Conservation (phyloP, 2,888 invertebrate species). For the Andrena praecox region DNA sequence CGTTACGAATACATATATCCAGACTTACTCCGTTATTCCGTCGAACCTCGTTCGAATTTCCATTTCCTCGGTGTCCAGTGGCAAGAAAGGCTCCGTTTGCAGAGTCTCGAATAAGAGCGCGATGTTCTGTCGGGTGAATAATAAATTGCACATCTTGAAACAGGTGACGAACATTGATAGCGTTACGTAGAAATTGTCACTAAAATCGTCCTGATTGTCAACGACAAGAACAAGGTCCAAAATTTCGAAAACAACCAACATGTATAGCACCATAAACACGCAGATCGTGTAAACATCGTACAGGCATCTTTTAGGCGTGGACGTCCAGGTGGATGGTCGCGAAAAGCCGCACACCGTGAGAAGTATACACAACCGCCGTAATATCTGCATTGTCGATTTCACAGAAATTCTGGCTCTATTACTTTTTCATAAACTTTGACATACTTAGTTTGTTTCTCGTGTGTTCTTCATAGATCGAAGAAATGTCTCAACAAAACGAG, state of each 20-base stretch:
- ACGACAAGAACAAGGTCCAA: slow-evolving; percentile 57
- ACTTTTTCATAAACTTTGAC: neutral
- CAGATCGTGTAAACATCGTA: slow-evolving; percentile 36
- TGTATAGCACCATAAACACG: slow-evolving; percentile 16
- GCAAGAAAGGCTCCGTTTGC: neutral
- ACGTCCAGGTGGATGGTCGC: slow-evolving; percentile 28
- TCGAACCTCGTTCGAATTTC: slow-evolving; percentile 50
- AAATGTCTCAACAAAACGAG: neutral
- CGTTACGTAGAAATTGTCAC: slow-evolving; percentile 45
- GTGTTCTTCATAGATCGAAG: neutral
- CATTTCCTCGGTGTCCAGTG: slow-evolving; percentile 25
- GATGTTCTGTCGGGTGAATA: slow-evolving; percentile 2
- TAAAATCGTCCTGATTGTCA: slow-evolving; percentile 50
- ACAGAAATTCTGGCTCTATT: neutral
- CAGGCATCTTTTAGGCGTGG: neutral
- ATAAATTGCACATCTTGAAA: slow-evolving; percentile 41
- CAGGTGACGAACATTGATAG: slow-evolving; percentile 31
- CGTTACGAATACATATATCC: neutral
- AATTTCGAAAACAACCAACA: slow-evolving; percentile 11
- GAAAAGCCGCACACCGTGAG: slow-evolving; percentile 43
- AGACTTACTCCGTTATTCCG: slow-evolving; percentile 37
- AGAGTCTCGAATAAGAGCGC: slow-evolving; percentile 25
- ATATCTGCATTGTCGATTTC: slow-evolving; percentile 14
- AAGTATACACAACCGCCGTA: slow-evolving; percentile 22
- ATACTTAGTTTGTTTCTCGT: neutral